Evolutionary conservation across 30 jellyfish, hydroid and myxozoan species (phyloP).

Genomic region (Turritopsis dohrnii): DNA sequence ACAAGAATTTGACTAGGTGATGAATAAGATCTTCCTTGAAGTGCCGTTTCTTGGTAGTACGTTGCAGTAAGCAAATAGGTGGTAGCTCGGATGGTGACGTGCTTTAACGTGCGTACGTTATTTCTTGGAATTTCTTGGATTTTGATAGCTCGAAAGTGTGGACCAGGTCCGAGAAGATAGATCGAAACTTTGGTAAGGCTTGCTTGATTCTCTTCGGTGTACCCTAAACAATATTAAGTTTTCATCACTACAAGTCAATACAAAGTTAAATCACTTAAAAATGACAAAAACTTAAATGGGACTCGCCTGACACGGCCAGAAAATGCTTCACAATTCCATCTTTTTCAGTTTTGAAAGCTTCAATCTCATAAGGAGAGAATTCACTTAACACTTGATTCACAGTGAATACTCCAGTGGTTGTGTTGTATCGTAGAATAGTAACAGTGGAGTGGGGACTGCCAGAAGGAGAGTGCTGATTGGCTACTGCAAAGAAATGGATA

Average conservation of each 20-base stretch:
- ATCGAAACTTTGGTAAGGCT: slow-evolving; percentile 26
- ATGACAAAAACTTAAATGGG: too few relatives aligned
- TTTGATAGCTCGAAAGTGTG: neutral
- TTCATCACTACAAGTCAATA: neutral
- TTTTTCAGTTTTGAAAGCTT: slow-evolving; percentile 15
- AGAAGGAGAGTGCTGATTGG: neutral
- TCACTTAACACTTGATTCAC: slow-evolving; percentile 23
- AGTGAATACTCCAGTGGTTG: slow-evolving; percentile 18
- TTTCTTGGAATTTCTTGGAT: slow-evolving; percentile 36
- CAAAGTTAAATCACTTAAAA: too few relatives aligned
- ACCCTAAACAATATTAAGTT: slow-evolving; percentile 24
- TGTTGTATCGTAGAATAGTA: slow-evolving; percentile 33
- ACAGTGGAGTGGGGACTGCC: slow-evolving; percentile 39
- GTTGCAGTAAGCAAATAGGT: slow-evolving; percentile 56
- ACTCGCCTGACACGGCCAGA: slow-evolving; percentile 19
- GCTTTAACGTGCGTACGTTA: slow-evolving; percentile 49
- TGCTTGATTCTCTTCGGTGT: slow-evolving; percentile 22
- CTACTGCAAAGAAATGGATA: slow-evolving; percentile 17
- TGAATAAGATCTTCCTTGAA: neutral
- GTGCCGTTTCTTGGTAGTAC: neutral
- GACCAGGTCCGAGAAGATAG: slow-evolving; percentile 35
- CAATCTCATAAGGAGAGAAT: slow-evolving; percentile 51
- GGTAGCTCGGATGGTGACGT: slow-evolving; percentile 21
- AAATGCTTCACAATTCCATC: slow-evolving; percentile 6
- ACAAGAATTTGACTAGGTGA: slow-evolving; percentile 47